phyloP scores from a whole-genome alignment of 2,113 vertebrate species.

The Todiramphus chloris region DNA sequence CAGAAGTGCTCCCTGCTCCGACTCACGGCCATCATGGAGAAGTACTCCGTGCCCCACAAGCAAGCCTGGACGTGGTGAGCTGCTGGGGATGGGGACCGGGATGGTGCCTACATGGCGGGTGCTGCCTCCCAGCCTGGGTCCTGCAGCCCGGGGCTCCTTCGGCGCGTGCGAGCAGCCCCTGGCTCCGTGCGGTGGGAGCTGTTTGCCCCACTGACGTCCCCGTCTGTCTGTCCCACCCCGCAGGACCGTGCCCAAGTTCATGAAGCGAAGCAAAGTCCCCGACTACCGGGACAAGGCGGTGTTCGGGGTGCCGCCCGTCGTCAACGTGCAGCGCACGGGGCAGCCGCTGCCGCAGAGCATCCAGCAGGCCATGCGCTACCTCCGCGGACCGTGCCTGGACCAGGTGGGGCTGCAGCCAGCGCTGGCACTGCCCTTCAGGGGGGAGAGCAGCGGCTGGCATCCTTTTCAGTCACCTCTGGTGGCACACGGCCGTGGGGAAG shows the following conservation, averaged over 20 bases:
- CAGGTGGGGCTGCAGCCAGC: slow-evolving; percentile 69
- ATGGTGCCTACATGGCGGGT: fast-evolving
- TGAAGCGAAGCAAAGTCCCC: slow-evolving; percentile 85
- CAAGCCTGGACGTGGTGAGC: slow-evolving; percentile 85
- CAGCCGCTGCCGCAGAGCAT: slow-evolving; percentile 88
- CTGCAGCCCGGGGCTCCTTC: not conserved
- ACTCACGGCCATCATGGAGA: slow-evolving; percentile 87
- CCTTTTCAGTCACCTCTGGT: not conserved
- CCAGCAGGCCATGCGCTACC: slow-evolving; percentile 88
- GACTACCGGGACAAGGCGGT: slow-evolving; percentile 83
- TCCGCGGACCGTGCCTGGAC: slow-evolving; percentile 85
- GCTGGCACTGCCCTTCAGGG: not conserved
- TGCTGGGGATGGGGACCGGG: not conserved
- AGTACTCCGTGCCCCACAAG: slow-evolving; percentile 80
- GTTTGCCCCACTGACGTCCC: fast-evolving
- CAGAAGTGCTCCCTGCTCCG: slow-evolving; percentile 86
- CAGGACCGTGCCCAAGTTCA: slow-evolving; percentile 88
- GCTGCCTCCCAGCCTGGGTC: not conserved
- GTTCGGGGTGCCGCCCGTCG: slow-evolving; percentile 82
- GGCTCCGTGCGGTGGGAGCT: not conserved
- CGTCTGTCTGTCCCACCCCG: not conserved
- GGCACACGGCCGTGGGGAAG: fast-evolving
- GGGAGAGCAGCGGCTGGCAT: fast-evolving
- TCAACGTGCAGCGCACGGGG: slow-evolving; percentile 82
- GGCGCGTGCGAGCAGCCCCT: fast-evolving